Evolutionary conservation across 2,797 vertebrate species (phyloP).

Genomic region (Xenops minutus): DNA sequence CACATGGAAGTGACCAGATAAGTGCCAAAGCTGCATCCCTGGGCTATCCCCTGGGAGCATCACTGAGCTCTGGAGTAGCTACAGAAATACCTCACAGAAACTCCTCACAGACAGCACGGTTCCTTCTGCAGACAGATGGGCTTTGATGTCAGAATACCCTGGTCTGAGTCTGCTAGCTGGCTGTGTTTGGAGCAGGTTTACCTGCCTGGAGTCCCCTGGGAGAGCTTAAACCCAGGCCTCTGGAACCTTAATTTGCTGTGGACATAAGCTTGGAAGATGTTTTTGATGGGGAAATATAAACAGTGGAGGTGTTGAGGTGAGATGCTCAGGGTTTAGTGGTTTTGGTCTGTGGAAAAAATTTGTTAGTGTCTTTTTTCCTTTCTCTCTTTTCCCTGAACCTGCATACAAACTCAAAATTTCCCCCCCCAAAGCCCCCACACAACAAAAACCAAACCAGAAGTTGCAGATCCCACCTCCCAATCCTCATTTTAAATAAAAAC

Average conservation of each 20-base stretch:
- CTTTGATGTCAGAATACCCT: background rate
- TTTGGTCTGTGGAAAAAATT: background rate
- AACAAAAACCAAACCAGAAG: background rate
- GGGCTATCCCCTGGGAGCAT: fast-evolving
- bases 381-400: background rate
- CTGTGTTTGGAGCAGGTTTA: background rate
- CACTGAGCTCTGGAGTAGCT: background rate
- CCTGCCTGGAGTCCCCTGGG: background rate
- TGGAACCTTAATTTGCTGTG: background rate
- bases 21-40: background rate
- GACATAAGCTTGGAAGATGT: background rate
- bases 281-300: background rate
- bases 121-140: background rate
- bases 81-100: no score
- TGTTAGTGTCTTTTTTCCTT: background rate
- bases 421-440: background rate
- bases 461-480: background rate
- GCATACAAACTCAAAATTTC: background rate
- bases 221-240: background rate
- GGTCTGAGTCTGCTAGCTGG: background rate
- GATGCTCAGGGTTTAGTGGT: background rate
- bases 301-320: background rate
- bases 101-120: background rate
- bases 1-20: background rate
- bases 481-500: background rate